Percentiles rank a stretch among this genome's conserved stretches.
These are phyloP conservation scores for Natrix natrix DNA, from an alignment of 2,797 vertebrate species.

Conservation along the genomic window DNA sequence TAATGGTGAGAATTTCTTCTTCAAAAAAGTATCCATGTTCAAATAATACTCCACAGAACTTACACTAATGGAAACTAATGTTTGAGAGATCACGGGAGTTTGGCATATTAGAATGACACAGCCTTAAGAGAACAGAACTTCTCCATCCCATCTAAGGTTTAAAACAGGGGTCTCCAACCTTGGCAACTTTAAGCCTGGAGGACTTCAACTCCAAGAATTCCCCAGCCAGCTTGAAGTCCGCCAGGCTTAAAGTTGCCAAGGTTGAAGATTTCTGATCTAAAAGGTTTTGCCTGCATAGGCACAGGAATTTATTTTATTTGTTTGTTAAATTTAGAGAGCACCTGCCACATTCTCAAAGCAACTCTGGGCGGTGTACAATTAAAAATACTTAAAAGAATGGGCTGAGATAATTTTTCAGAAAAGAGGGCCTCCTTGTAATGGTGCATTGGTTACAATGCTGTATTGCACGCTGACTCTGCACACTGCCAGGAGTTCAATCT, in stretches of 20 bases:
- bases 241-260: too few species aligned
- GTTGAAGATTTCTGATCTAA: neutral
- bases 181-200: too few species aligned
- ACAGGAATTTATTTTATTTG: neutral
- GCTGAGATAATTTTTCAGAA: neutral
- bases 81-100: neutral
- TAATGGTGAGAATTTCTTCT: neutral
- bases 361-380: neutral
- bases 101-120: neutral
- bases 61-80: neutral
- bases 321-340: neutral
- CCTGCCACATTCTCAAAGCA: neutral
- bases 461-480: neutral
- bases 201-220: too few species aligned
- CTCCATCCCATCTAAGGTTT: neutral
- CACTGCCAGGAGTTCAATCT: neutral
- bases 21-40: neutral
- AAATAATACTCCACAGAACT: neutral
- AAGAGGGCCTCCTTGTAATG: neutral
- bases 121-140: neutral
- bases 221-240: too few species aligned
- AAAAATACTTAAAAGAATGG: neutral
- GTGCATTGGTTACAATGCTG: neutral
- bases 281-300: neutral
- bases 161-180: neutral